Percentiles rank a stretch among this genome's conserved stretches.
Evolutionary conservation across 2,113 vertebrate species (phyloP).

Genomic region (Rousettus leschenaultii): DNA sequence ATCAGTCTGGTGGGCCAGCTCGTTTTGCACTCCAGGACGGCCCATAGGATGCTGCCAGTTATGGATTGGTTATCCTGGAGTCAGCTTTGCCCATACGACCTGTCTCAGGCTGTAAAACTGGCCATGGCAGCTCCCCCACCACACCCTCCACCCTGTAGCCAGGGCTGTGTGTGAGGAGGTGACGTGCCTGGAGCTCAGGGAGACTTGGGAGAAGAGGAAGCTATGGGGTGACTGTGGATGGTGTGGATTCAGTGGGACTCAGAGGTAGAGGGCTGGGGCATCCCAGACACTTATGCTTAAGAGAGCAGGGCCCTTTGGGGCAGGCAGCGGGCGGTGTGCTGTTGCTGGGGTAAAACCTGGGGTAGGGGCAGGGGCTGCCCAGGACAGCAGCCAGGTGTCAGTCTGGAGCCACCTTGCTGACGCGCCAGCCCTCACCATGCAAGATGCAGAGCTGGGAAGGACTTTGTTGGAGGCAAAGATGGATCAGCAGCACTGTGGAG

Average conservation of each 20-base stretch:
- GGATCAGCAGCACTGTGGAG: not conserved
- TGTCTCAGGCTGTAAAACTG: not conserved
- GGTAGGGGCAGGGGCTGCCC: fast-evolving
- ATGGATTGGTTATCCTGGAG: not conserved
- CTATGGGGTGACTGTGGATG: not conserved
- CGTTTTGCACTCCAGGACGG: not conserved
- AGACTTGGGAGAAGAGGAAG: not conserved
- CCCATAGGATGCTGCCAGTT: not conserved
- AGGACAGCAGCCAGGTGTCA: not conserved
- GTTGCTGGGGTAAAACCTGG: too few relatives aligned
- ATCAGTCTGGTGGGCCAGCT: not conserved
- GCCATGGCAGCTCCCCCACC: not conserved
- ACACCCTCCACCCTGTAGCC: not conserved
- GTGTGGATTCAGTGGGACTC: not conserved
- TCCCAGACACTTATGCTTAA: not conserved
- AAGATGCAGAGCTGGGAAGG: too few relatives aligned
- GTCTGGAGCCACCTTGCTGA: fast-evolving
- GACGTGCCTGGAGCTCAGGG: not conserved
- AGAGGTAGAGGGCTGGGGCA: not conserved
- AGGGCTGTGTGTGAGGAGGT: not conserved
- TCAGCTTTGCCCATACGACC: not conserved
- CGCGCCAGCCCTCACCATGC: not conserved
- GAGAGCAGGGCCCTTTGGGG: fast-evolving
- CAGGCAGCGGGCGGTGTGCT: not conserved
- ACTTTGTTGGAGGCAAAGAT: too few relatives aligned